These are phyloP conservation scores for Ormyrus labotus DNA, from an alignment of 2,888 invertebrate species.

Conservation along the genomic window DNA sequence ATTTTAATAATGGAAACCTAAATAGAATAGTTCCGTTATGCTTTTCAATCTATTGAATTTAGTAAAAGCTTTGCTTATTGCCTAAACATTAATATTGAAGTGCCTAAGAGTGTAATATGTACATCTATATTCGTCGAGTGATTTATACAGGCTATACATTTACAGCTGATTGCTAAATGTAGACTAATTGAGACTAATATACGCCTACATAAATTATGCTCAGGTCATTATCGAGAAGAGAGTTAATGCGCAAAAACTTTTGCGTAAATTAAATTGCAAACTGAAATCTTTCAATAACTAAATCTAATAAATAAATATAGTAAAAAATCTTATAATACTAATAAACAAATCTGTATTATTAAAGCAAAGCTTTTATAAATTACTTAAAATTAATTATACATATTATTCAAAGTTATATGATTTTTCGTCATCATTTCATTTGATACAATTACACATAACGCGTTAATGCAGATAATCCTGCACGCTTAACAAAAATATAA, in stretches of 20 bases:
- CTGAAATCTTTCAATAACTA: slow-evolving; percentile 7
- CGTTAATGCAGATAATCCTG: too few relatives aligned
- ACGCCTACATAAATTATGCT: neutral
- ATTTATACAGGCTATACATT: neutral
- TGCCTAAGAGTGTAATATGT: neutral
- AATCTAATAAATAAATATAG: neutral
- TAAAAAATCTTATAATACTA: too few relatives aligned
- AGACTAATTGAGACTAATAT: neutral
- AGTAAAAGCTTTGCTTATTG: neutral
- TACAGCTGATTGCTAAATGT: neutral
- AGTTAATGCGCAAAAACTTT: neutral
- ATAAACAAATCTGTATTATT: too few relatives aligned
- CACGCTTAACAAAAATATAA: too few relatives aligned
- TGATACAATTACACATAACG: too few relatives aligned
- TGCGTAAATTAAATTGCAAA: neutral
- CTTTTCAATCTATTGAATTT: neutral
- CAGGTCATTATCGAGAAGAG: neutral
- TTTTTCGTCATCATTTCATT: too few relatives aligned
- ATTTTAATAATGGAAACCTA: too few relatives aligned
- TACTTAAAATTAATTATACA: too few relatives aligned
- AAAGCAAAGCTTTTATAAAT: too few relatives aligned
- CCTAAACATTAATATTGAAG: neutral
- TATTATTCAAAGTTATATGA: too few relatives aligned
- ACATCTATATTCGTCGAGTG: neutral
- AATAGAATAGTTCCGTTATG: neutral